These are phyloP conservation scores for Suricata suricatta DNA, from an alignment of 2,113 vertebrate genomes.

Conservation along the genomic window DNA sequence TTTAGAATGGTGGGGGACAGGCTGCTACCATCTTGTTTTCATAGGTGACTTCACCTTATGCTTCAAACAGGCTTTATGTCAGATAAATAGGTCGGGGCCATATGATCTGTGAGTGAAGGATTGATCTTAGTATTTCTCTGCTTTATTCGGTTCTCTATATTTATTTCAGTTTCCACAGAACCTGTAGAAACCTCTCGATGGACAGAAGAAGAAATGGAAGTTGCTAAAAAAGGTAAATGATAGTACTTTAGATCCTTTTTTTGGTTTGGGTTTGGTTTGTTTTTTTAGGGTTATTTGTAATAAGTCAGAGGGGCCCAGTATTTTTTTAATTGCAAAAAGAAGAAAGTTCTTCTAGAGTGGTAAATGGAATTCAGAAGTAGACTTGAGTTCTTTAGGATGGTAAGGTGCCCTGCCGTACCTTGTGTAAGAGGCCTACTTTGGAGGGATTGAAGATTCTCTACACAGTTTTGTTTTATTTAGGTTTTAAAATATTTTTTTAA, in stretches of 20 bases:
- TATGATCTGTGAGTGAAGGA: conserved; percentile 49
- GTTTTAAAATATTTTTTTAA: too few relatives aligned
- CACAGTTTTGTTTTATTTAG: not conserved
- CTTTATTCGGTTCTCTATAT: conserved; percentile 72
- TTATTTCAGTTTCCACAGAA: conserved; percentile 91
- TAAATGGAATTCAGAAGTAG: conserved; percentile 40
- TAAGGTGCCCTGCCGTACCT: not conserved
- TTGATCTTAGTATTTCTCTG: conserved; percentile 75
- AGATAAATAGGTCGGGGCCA: conserved; percentile 83
- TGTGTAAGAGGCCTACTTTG: not conserved
- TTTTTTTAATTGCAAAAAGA: not conserved
- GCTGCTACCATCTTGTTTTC: conserved; percentile 78
- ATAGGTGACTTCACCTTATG: conserved; percentile 67
- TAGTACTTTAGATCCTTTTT: conserved; percentile 5
- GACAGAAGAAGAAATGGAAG: conserved; percentile 99
- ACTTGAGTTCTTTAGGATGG: not conserved
- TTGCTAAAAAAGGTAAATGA: conserved; percentile 97
- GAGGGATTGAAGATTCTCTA: not conserved
- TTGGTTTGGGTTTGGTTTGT: not conserved
- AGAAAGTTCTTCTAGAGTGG: not conserved
- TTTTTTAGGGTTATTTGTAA: conserved; percentile 39
- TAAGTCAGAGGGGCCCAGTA: not conserved
- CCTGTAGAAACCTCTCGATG: conserved; percentile 98
- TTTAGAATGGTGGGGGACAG: conserved; percentile 81
- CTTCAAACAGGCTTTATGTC: conserved; percentile 82